These are phyloP conservation scores for Coreoperca whiteheadi DNA, from an alignment of 2,113 vertebrate genomes.

Conservation along the genomic window DNA sequence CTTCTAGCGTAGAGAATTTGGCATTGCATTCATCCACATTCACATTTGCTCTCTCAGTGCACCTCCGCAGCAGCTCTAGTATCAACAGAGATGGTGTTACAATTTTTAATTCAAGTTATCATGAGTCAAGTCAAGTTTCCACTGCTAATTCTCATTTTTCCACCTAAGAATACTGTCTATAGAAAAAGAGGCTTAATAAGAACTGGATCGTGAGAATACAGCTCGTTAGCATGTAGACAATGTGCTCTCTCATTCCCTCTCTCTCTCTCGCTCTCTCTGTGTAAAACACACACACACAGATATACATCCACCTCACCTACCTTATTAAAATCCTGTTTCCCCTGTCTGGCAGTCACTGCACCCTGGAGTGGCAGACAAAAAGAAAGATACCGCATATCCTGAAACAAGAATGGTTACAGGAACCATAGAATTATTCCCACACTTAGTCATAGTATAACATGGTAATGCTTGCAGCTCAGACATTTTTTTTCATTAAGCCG, in stretches of 20 bases:
- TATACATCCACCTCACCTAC: neutral
- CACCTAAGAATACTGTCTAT: neutral
- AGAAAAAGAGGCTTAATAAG: neutral
- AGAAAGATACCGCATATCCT: neutral
- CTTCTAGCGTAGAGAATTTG: neutral
- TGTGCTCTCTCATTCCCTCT: neutral
- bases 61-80: neutral
- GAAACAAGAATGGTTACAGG: neutral
- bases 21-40: neutral
- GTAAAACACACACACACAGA: neutral
- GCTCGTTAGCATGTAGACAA: neutral
- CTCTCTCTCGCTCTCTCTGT: too few relatives aligned
- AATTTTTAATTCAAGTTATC: neutral
- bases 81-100: neutral
- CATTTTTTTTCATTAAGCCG: neutral
- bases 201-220: neutral
- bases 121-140: neutral
- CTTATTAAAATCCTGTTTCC: conserved; percentile 40
- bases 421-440: neutral
- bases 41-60: neutral
- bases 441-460: neutral
- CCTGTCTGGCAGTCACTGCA: conserved; percentile 30
- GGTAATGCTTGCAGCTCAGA: neutral
- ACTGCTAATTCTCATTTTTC: neutral
- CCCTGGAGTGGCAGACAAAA: neutral